Percentiles rank a stretch among this genome's conserved stretches.
phyloP scores from a whole-genome alignment of 2,797 vertebrate genomes.

The Mormyrus hasselquistii region DNA sequence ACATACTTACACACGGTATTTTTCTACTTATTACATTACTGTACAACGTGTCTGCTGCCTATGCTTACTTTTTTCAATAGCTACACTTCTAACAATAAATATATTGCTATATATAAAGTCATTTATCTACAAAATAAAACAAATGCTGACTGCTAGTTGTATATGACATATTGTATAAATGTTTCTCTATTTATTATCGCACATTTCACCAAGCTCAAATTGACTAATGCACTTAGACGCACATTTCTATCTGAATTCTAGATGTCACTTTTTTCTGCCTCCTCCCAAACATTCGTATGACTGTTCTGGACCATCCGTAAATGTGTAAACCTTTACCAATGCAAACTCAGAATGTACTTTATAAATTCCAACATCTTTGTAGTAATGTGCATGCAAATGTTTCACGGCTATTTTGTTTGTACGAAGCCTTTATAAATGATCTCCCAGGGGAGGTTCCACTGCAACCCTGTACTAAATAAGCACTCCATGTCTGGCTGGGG shows the following conservation, averaged over 20 bases:
- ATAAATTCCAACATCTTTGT: background rate
- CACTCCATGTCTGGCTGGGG: background rate
- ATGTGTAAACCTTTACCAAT: background rate
- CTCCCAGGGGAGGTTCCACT: background rate
- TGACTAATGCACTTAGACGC: background rate
- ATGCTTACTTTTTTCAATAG: background rate
- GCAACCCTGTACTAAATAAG: background rate
- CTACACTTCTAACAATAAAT: background rate
- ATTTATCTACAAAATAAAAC: background rate
- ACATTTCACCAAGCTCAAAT: background rate
- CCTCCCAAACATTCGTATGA: background rate
- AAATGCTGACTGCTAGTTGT: background rate
- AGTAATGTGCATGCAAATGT: background rate
- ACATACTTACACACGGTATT: background rate
- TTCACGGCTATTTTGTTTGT: background rate
- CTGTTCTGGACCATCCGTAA: background rate
- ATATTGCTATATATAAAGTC: background rate
- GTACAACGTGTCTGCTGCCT: background rate
- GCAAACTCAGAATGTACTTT: background rate
- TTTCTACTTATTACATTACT: background rate
- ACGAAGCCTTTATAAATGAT: background rate
- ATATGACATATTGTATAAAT: background rate
- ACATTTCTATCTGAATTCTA: background rate
- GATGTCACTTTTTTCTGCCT: background rate
- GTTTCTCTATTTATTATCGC: background rate